phyloP scores from a whole-genome alignment of 2,888 invertebrate genomes.

The Ennomos erosarius region DNA sequence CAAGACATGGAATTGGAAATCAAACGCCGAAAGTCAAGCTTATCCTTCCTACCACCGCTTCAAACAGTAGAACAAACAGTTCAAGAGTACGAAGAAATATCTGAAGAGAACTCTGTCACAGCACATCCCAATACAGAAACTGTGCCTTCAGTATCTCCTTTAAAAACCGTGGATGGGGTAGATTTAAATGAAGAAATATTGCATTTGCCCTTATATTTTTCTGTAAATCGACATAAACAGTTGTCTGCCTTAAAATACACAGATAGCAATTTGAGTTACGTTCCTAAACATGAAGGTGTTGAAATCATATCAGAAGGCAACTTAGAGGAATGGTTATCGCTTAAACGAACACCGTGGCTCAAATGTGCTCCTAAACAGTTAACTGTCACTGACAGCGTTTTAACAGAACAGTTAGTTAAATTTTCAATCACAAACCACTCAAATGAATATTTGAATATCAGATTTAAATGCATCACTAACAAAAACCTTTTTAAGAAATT shows the following conservation, averaged over 20 bases:
- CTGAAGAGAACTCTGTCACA: constrained; percentile 41
- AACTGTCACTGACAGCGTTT: constrained; percentile 44
- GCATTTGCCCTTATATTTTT: constrained; percentile 53
- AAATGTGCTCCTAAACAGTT: constrained; percentile 55
- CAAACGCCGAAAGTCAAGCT: constrained; percentile 32
- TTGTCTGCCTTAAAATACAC: constrained; percentile 55
- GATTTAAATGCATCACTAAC: constrained; percentile 61
- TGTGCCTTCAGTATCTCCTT: constrained; percentile 27
- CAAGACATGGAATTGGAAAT: constrained; percentile 39
- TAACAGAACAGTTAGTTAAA: constrained; percentile 54
- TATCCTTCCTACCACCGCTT: constrained; percentile 13
- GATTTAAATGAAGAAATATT: constrained; percentile 35
- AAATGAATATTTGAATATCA: constrained; percentile 53
- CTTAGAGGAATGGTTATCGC: constrained; percentile 44
- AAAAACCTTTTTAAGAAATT: constrained; percentile 49
- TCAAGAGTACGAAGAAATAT: constrained; percentile 32
- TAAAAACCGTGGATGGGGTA: constrained; percentile 35
- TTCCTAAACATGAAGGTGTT: constrained; percentile 23
- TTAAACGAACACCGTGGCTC: constrained; percentile 49
- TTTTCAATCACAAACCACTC: constrained; percentile 62
- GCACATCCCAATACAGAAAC: constrained; percentile 66
- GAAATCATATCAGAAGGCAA: constrained; percentile 27
- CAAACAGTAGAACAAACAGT: constrained; percentile 9
- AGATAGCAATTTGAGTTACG: constrained; percentile 43
- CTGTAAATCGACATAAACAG: constrained; percentile 60